These are phyloP conservation scores for Mesoclemmys tuberculata DNA, from an alignment of 2,113 vertebrate genomes.

Conservation along the genomic window DNA sequence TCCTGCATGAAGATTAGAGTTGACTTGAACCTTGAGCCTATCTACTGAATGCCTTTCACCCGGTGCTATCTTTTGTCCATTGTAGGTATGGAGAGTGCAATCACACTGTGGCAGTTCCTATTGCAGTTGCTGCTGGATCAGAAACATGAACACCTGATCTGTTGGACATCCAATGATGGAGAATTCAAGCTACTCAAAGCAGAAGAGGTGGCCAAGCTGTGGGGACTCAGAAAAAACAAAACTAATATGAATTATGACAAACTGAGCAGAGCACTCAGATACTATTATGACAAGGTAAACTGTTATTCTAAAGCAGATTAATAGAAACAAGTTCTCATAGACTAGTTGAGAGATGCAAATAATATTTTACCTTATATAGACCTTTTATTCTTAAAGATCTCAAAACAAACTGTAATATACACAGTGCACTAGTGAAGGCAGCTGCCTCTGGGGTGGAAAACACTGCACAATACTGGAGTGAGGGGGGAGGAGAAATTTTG, in stretches of 20 bases:
- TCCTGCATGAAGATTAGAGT: background rate
- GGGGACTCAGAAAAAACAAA: slow-evolving; percentile 97
- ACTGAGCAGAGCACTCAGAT: slow-evolving; percentile 94
- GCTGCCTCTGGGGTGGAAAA: slow-evolving; percentile 2
- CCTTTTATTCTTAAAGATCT: slow-evolving; percentile 2
- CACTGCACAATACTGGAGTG: background rate
- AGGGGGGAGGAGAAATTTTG: background rate
- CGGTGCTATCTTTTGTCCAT: slow-evolving; percentile 44
- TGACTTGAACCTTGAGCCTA: background rate
- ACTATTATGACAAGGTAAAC: slow-evolving; percentile 97
- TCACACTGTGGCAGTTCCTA: slow-evolving; percentile 98
- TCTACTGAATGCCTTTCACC: slow-evolving; percentile 43
- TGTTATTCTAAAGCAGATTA: slow-evolving; percentile 44
- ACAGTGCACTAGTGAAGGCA: background rate
- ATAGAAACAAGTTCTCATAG: background rate
- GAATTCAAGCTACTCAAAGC: slow-evolving; percentile 98
- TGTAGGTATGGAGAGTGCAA: slow-evolving; percentile 97
- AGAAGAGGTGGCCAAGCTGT: slow-evolving; percentile 97
- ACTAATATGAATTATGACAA: slow-evolving; percentile 99
- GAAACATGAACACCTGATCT: slow-evolving; percentile 96
- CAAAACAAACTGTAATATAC: background rate
- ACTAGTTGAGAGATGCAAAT: background rate
- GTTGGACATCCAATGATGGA: slow-evolving; percentile 96
- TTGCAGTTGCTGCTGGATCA: slow-evolving; percentile 97
- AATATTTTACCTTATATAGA: slow-evolving; percentile 25